Evolutionary conservation across 2,888 invertebrate species (phyloP), one percentile per base, ranked within the genome.

Genomic region (Lobophora halterata): DNA sequence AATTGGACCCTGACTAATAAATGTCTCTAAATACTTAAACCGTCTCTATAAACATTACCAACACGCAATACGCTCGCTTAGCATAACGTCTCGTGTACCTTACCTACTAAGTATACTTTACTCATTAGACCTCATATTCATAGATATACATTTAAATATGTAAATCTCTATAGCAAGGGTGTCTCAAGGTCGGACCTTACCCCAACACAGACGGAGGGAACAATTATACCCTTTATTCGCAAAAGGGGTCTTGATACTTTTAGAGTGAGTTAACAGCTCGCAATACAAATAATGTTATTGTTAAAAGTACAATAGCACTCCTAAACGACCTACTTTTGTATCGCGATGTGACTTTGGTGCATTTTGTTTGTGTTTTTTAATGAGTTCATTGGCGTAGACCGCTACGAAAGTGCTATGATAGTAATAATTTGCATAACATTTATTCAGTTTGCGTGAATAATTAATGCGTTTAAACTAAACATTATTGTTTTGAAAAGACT

Each of bases 201-300:
- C 80, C 81, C 58, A 56, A 57, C 57, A 72, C 71, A 82, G 80
- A 82, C 81, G 52, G 65, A 69, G 79, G 81, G 83, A 57, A 52
- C 59, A 52, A 38, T 30, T 21, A 9, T 27, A 27, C 36, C 23
- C 27, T 32, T 32, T 16, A 42, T 32, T 42, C 36, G 36, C 31
- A 3, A 42, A 32, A 28, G 42, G 41, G 32, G 30, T 19, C 29
- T 41, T 1, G 3, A 8, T 7, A 11, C 2, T 24, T 13, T 12
- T 5, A 13, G 16, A 16, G 16, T 8, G 30, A 26, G n/a, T n/a
- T n/a, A n/a, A 6, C 10, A 13, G 23, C 21, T 21, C 28, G 9
- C 1, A 5, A 21, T n/a, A n/a, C n/a, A n/a, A n/a, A n/a, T n/a
- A n/a, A n/a, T n/a, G n/a, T n/a, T n/a, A n/a, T n/a, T n/a, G n/a